phyloP scores from a whole-genome alignment of 2,797 vertebrate genomes.

The Aeoliscus strigatus region DNA sequence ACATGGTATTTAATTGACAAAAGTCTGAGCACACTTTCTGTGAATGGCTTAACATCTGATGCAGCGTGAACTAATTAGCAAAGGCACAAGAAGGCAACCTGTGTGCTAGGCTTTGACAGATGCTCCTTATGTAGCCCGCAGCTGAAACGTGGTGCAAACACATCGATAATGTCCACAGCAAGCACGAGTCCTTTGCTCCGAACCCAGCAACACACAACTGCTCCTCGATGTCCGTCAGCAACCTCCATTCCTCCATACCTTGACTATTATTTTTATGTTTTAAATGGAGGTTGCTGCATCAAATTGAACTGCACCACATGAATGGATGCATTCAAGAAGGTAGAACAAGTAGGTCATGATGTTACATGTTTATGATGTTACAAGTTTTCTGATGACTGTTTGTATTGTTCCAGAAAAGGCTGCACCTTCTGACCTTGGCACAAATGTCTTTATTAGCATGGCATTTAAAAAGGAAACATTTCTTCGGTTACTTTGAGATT shows the following conservation, averaged over 20 bases:
- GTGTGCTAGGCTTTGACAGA: constrained; percentile 47
- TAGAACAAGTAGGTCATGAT: constrained; percentile 21
- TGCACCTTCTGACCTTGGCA: constrained; percentile 31
- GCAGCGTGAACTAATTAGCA: constrained; percentile 36
- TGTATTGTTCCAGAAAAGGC: constrained; percentile 13
- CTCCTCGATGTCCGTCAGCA: constrained; percentile 6
- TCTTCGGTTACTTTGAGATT: constrained; percentile 10
- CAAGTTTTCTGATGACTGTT: constrained; percentile 10
- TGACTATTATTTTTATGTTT: too few species aligned
- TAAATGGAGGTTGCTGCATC: constrained; percentile 15
- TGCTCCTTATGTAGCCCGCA: constrained; percentile 36
- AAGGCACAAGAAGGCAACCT: constrained; percentile 47
- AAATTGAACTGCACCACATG: constrained; percentile 15
- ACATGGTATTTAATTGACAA: constrained; percentile 6
- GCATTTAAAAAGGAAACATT: constrained; percentile 4
- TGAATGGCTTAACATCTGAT: constrained; percentile 15
- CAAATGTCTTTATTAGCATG: constrained; percentile 7
- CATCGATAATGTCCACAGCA: constrained; percentile 51
- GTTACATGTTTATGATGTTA: constrained; percentile 22
- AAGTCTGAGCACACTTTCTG: constrained; percentile 9
- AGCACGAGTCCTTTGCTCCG: constrained; percentile 36
- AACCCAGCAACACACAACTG: constrained; percentile 34
- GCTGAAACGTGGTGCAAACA: constrained; percentile 35
- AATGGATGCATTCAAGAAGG: constrained; percentile 9
- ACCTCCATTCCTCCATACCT: too few species aligned